phyloP scores from a whole-genome alignment of 2,888 invertebrate genomes.

The Oasisia sp. region DNA sequence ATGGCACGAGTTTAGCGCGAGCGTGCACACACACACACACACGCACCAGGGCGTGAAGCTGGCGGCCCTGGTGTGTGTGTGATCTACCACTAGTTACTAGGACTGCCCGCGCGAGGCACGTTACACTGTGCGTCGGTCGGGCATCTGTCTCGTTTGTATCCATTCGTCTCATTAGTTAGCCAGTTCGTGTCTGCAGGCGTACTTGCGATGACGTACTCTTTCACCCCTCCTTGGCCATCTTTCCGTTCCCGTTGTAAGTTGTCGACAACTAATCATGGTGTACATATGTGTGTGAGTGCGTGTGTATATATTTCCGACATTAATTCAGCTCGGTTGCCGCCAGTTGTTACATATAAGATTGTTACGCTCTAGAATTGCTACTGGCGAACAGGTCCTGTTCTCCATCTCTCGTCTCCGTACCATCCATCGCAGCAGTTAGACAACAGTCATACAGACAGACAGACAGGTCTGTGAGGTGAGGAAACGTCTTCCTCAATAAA shows the following conservation, averaged over 20 bases:
- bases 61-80: background rate
- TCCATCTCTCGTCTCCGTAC: background rate
- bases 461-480: background rate
- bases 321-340: background rate
- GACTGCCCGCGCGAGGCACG: background rate
- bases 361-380: background rate
- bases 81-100: background rate
- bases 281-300: constrained; percentile 13
- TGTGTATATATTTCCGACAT: constrained; percentile 9
- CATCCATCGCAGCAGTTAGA: background rate
- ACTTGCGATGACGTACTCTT: background rate
- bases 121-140: background rate
- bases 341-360: background rate
- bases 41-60: background rate
- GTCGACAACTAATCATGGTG: background rate
- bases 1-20: background rate
- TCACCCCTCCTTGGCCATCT: background rate
- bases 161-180: background rate
- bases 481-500: background rate
- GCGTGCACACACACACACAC: background rate
- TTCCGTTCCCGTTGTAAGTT: background rate
- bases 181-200: background rate
- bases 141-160: background rate
- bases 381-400: background rate
- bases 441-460: background rate